Percentiles rank a stretch among this genome's conserved stretches.
Conservation (phyloP, 2,113 vertebrate species). For the Oostethus manadensis region DNA sequence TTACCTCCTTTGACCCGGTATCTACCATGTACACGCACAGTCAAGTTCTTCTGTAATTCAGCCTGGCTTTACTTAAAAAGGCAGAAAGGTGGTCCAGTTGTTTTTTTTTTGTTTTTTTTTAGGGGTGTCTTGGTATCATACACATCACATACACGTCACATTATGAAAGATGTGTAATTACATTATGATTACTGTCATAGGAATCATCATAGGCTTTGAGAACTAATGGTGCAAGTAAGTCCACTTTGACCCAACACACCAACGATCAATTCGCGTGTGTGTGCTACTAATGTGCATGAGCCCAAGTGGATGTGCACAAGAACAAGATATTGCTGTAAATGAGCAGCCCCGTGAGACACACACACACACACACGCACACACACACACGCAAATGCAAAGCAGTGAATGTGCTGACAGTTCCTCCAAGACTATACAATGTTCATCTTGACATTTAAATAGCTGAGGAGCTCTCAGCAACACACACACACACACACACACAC, state of each 20-base stretch:
- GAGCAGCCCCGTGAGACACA: constrained; percentile 40
- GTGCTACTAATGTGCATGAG: constrained; percentile 23
- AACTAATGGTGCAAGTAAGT: too few species aligned
- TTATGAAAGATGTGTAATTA: too few species aligned
- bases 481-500: background rate
- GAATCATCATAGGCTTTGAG: too few species aligned
- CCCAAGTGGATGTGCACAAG: constrained; percentile 18
- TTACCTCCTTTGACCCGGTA: constrained; percentile 50
- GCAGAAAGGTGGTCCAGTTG: too few species aligned
- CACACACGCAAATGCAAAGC: constrained; percentile 1
- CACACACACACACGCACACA: constrained; percentile 1
- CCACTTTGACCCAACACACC: constrained; percentile 1
- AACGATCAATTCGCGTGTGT: constrained; percentile 36
- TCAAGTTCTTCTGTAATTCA: too few species aligned
- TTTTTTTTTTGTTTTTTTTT: too few species aligned
- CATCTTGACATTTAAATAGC: constrained; percentile 63
- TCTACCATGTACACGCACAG: constrained; percentile 6
- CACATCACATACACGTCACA: too few species aligned
- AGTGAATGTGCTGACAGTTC: constrained; percentile 41
- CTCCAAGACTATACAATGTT: constrained; percentile 51
- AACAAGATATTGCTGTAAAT: constrained; percentile 45
- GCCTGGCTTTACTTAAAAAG: too few species aligned
- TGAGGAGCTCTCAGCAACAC: constrained; percentile 17
- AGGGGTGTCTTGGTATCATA: too few species aligned
- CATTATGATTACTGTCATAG: too few species aligned